Evolutionary conservation across 1,140 invertebrate species (phyloP), one percentile per base, ranked within the genome.

Genomic region (Bursaphelenchus mucronatus): DNA sequence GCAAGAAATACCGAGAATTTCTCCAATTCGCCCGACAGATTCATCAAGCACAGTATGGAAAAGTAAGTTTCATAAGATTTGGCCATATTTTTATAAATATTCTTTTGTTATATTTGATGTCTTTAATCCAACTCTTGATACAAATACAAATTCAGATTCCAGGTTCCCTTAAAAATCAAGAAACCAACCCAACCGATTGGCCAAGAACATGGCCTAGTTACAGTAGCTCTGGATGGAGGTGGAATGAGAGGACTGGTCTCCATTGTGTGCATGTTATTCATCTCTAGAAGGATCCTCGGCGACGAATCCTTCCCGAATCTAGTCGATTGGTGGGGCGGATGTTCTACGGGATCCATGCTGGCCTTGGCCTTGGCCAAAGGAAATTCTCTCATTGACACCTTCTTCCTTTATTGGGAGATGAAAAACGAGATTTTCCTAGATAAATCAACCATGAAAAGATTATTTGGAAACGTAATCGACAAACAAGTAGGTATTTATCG

Each of bases 391-490:
- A 71, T 52, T 10, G 73, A 76, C n/a, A 65, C 67, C 30, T 76
- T 76, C 65, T 78, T 76, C 46, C 57, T 69, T n/a, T 76, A 76
- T 49, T 76, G 76, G 76, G 71, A 76, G 47, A 76, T 76, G 75
- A 76, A 76, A 55, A 67, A 63, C 51, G 63, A 71, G 43, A 76
- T 76, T 8, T 76, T 76, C 49, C 58, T 78, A n/a, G 76, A 79
- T 49, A 76, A 70, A 54, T 68, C 65, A 19, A 76, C 75, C 8
- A 66, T 76, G 61, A 61, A 70, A 54, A 52, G 75, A 47, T 64
- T 76, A 8, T 68, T 76, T 54, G 72, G 76, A 41, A 76, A 76
- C 39, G 70, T 69, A 17, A 64, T 71, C 43, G 70, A 71, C 45
- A 71, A 71, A 61, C 75, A 76, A 54, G 76, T 78, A 11, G 47